These are phyloP conservation scores for Xenus cinereus DNA, from an alignment of 2,113 vertebrate genomes.

Conservation along the genomic window DNA sequence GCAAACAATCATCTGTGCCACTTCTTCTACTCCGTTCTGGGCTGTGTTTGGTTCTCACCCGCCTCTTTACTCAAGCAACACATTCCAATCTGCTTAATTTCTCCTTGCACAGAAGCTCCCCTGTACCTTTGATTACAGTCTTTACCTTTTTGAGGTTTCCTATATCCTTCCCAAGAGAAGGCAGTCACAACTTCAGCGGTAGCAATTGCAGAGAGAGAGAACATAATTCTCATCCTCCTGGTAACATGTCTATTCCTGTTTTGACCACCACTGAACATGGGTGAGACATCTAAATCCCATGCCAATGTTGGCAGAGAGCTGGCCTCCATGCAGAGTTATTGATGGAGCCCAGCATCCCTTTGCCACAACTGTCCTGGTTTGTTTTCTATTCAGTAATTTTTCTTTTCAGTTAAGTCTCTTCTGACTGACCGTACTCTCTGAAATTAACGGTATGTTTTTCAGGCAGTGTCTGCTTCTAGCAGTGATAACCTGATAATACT, in stretches of 20 bases:
- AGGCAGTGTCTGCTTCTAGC: not conserved
- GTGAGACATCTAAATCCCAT: not conserved
- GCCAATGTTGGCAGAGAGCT: rapidly evolving
- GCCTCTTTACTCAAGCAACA: not conserved
- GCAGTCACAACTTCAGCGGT: not conserved
- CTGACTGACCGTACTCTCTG: not conserved
- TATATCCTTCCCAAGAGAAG: not conserved
- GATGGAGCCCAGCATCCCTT: not conserved
- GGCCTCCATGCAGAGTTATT: not conserved
- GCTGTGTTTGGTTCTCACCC: not conserved
- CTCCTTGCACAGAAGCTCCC: not conserved
- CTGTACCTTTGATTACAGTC: not conserved
- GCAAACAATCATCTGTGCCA: not conserved
- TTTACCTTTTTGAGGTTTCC: not conserved
- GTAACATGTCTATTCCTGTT: not conserved
- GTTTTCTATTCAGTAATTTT: not conserved
- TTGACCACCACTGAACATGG: not conserved
- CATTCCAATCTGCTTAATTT: not conserved
- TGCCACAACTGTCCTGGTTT: not conserved
- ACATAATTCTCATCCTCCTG: not conserved
- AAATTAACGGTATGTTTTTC: not conserved
- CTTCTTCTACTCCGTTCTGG: not conserved
- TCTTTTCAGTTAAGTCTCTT: not conserved
- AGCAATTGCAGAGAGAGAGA: not conserved
- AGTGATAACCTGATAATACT: not conserved